A percentile compares a stretch with the other conserved stretches of the same genome.
phyloP scores from a whole-genome alignment of 1,140 invertebrate species.

The Drosophila takahashii region DNA sequence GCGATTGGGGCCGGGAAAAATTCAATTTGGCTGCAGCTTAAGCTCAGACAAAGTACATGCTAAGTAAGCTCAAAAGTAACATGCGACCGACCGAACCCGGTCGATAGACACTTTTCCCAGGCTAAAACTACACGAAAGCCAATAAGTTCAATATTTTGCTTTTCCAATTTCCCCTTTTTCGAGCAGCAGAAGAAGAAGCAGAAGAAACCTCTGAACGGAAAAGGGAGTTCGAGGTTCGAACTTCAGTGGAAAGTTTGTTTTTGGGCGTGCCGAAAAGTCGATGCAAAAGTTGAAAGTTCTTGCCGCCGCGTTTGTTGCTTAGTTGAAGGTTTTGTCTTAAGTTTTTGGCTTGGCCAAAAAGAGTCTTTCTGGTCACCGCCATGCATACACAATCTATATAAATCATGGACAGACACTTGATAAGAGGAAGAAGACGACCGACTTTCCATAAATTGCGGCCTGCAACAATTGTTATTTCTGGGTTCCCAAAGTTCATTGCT shows the following conservation, averaged over 20 bases:
- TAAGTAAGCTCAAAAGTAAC: conserved; percentile 82
- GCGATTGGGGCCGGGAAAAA: conserved; percentile 56
- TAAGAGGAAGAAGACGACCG: conserved; percentile 36
- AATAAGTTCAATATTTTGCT: conserved; percentile 83
- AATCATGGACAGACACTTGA: conserved; percentile 56
- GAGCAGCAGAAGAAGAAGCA: too few species aligned
- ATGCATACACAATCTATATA: conserved; percentile 54
- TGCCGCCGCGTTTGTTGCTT: conserved; percentile 54
- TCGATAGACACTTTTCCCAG: conserved; percentile 64
- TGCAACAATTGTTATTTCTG: conserved; percentile 70
- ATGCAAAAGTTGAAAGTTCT: conserved; percentile 61
- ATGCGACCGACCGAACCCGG: conserved; percentile 27
- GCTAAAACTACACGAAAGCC: conserved; percentile 78
- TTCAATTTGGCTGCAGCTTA: conserved; percentile 80
- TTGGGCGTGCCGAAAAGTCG: conserved; percentile 69
- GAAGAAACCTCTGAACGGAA: conserved; percentile 1
- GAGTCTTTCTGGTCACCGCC: conserved; percentile 30
- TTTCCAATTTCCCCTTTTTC: conserved; percentile 55
- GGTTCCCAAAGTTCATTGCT: conserved; percentile 40
- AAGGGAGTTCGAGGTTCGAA: conserved; percentile 33
- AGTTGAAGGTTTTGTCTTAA: conserved; percentile 65
- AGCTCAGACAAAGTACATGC: conserved; percentile 75
- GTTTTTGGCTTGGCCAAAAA: conserved; percentile 37
- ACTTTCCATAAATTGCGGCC: conserved; percentile 61
- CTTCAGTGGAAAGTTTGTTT: conserved; percentile 49